phyloP scores from a whole-genome alignment of 2,888 invertebrate species.

The Frankliniella intonsa region DNA sequence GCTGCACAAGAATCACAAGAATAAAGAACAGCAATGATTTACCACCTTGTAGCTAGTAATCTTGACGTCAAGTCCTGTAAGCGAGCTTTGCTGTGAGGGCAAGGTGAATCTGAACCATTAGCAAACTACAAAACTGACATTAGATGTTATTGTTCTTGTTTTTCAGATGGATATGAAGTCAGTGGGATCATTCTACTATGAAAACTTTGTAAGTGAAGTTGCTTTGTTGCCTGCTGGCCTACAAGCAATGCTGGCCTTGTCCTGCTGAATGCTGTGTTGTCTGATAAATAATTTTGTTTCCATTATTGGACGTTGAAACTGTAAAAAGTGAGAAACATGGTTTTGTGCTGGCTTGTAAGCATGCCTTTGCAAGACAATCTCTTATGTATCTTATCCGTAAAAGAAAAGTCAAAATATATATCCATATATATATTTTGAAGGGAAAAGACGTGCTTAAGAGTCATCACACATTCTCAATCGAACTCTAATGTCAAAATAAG shows the following conservation, averaged over 20 bases:
- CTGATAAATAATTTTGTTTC: not conserved
- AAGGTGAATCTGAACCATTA: not conserved
- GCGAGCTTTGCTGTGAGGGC: slow-evolving; percentile 19
- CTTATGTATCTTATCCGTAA: slow-evolving; percentile 29
- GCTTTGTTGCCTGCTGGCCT: slow-evolving; percentile 25
- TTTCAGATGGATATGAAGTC: slow-evolving; percentile 96
- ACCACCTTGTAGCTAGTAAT: not conserved
- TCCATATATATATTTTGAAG: not conserved
- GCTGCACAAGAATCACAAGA: not conserved
- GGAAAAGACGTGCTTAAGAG: slow-evolving; percentile 6
- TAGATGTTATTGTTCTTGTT: slow-evolving; percentile 43
- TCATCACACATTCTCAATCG: not conserved
- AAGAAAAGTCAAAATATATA: not conserved
- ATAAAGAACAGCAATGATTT: not conserved
- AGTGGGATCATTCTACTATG: slow-evolving; percentile 93
- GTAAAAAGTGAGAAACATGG: slow-evolving; percentile 12
- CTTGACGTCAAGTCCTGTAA: slow-evolving; percentile 6
- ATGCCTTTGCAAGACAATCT: slow-evolving; percentile 23
- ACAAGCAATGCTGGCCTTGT: slow-evolving; percentile 17
- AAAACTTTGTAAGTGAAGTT: slow-evolving; percentile 83
- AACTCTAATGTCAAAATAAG: not conserved
- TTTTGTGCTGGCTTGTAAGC: slow-evolving; percentile 19
- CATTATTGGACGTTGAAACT: not conserved
- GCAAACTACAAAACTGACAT: slow-evolving; percentile 40
- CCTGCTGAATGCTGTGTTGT: slow-evolving; percentile 26